Base-by-base conservation (phyloP, 1,140 invertebrate genomes). In the Pararge aegeria region DNA sequence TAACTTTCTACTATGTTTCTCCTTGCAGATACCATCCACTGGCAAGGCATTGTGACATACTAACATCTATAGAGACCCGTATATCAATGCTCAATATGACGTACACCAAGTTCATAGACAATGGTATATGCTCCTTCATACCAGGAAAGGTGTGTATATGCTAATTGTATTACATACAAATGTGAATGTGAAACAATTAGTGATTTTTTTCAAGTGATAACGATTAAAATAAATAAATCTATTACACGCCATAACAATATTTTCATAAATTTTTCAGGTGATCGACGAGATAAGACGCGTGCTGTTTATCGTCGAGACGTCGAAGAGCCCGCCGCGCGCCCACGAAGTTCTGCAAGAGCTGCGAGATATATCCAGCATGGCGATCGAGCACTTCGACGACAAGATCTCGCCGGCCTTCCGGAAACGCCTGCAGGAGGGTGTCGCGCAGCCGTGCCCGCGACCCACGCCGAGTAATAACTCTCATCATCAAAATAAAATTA, bases 321-420 rank as follows among this genome's bases (percentile, higher is more conserved):
- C 93, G 7, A 91, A 92, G 54, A 93, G 92, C 5, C 94, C 94
- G 2, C 94, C 96, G 0, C 90, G 95, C 13, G 93, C 96, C 0
- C 95, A 97, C 76, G 96, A 97, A 82, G 93, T 97, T 1, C 88
- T 98, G 0, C 96, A 97, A 80, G 97, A 98, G 79, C 75, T 98
- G 1, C 87, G 97, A 1, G 97, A 98, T 75, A 96, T 98, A 53
- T 97, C 96, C 10, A 97, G 96, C 20, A 98, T 98, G 97, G 97
- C 97, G 0, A 98, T 98, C 91, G 97, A 98, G 78, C 96, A 98
- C 87, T 98, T 98, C 90, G 97, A 98, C 80, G 97, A 98, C 68
- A 95, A 97, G 76, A 96, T 98, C 30, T 83, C 84, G 0, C 87
- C 87, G 0, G 86, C 73, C 0, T 77, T 90, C 40, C 46, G 86